These are phyloP conservation scores for Apodemus sylvaticus DNA, from an alignment of 2,113 vertebrate species.

Conservation along the genomic window DNA sequence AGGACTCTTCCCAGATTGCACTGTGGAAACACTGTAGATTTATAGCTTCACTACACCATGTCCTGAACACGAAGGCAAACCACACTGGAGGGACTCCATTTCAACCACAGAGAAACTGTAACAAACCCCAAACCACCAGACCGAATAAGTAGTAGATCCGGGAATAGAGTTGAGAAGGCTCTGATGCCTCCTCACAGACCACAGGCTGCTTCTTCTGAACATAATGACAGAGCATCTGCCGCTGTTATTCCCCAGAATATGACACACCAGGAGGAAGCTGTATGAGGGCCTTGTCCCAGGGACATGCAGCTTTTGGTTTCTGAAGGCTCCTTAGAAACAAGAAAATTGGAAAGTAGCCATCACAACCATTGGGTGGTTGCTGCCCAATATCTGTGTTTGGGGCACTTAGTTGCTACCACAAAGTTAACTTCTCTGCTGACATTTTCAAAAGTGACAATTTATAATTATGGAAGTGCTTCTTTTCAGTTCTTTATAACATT, in stretches of 20 bases:
- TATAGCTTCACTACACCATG: constrained; percentile 55
- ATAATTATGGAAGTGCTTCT: not conserved
- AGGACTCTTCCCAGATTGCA: constrained; percentile 17
- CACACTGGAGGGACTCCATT: constrained; percentile 52
- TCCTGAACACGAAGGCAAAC: constrained; percentile 70
- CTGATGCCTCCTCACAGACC: constrained; percentile 60
- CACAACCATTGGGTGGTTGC: not conserved
- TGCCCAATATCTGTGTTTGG: not conserved
- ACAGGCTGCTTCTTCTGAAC: constrained; percentile 48
- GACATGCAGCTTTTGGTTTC: not conserved
- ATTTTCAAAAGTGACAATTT: not conserved
- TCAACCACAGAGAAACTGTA: constrained; percentile 63
- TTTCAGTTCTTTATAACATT: not conserved
- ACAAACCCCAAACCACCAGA: constrained; percentile 59
- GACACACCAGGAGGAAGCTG: not conserved
- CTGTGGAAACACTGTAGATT: constrained; percentile 67
- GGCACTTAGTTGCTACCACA: constrained; percentile 17
- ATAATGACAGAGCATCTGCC: constrained; percentile 45
- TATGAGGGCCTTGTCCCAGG: not conserved
- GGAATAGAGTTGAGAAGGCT: constrained; percentile 72
- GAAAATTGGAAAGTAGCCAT: not conserved
- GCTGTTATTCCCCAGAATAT: not conserved
- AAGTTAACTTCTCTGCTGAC: constrained; percentile 2
- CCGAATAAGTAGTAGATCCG: constrained; percentile 64
- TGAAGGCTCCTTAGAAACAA: not conserved